Evolutionary conservation across 2,888 invertebrate genomes (phyloP), one percentile per base, ranked within the genome.

Genomic region (Dasysyrphus albostriatus): DNA sequence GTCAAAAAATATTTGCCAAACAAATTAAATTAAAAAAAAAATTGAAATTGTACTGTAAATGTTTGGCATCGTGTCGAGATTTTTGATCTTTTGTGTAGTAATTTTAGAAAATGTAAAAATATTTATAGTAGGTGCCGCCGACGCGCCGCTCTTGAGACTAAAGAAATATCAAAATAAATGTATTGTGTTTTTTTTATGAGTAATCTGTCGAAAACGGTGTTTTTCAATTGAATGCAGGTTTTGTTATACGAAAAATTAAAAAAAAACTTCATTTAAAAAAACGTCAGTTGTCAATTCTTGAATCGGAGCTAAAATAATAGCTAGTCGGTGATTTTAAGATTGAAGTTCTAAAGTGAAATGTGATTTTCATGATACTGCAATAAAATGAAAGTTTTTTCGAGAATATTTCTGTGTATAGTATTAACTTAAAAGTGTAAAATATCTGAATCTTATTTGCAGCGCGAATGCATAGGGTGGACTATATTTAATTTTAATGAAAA

Each of bases 191-290:
- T 3, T 24, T 0, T 44, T 34, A 44, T 56, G 54, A 44, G 19
- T 14, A 76, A 76, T 69, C 63, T 54, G 77, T 85, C 69, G n/a
- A n/a, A 85, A 85, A 85, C 77, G 69, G 47, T 54, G 49, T 81
- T 85, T 81, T 81, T 61, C 39, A 77, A 73, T 73, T 39, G 49
- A 63, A 70, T 32, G 14, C 8, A 14, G 29, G 54, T 54, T 54
- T 54, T 32, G 29, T 32, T 32, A 54, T n/a, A n/a, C n/a, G n/a
- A n/a, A n/a, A n/a, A n/a, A n/a, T 14, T 32, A 29, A 29, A 6
- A 47, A 47, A 42, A 12, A 10, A 3, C 5, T 39, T 39, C 39
- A 12, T 49, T 19, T 19, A 4, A 10, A 3, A 10, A 39, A 39
- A 9, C 10, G 12, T 10, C 3, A 39, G 24, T 24, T 10, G 0